Conservation (phyloP, 2,888 invertebrate species). For the Notodonta ziczac region DNA sequence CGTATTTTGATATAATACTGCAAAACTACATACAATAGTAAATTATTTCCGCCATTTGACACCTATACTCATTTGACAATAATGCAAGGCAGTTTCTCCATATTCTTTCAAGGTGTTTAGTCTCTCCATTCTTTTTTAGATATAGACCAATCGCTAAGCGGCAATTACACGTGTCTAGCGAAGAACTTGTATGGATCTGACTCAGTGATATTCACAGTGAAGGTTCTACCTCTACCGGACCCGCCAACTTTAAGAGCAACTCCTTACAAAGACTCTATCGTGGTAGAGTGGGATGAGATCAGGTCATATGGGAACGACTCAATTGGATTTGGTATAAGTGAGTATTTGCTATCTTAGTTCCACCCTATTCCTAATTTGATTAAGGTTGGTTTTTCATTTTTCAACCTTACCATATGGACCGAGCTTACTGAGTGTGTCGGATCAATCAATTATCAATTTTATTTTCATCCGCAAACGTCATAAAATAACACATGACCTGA, state of each 20-base stretch:
- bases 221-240: constrained; percentile 90
- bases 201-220: constrained; percentile 90
- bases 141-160: constrained; percentile 89
- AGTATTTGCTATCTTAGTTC: constrained; percentile 41
- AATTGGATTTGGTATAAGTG: constrained; percentile 64
- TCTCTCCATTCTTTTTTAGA: constrained; percentile 67
- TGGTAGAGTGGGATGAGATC: constrained; percentile 88
- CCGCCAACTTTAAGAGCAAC: constrained; percentile 86
- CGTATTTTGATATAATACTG: too few species aligned
- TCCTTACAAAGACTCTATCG: constrained; percentile 76
- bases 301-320: constrained; percentile 61
- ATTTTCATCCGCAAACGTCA: too few species aligned
- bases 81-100: neutral
- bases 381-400: too few species aligned
- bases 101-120: neutral
- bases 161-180: constrained; percentile 92
- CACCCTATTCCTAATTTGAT: too few species aligned
- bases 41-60: too few species aligned
- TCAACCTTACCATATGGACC: too few species aligned
- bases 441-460: too few species aligned
- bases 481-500: too few species aligned
- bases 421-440: too few species aligned
- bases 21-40: too few species aligned
- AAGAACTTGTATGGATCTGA: constrained; percentile 94
- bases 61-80: too few species aligned